Percentiles rank a stretch among this genome's conserved stretches.
phyloP scores from a whole-genome alignment of 2,888 invertebrate genomes.

The Chrysomela aeneicollis region DNA sequence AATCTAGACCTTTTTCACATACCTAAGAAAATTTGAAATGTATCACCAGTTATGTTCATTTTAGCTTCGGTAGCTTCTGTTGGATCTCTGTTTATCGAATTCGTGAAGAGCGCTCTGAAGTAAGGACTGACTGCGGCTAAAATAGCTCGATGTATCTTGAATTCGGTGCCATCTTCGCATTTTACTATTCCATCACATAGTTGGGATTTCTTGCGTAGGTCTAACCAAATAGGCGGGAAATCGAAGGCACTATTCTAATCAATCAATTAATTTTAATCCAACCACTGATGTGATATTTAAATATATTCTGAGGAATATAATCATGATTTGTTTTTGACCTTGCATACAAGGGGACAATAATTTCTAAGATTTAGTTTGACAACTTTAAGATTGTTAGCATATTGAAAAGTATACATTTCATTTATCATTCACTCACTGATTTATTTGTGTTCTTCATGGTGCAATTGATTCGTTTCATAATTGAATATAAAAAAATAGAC shows the following conservation, averaged over 20 bases:
- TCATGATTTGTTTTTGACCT: too few relatives aligned
- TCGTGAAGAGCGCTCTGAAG: slow-evolving; percentile 75
- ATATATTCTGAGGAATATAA: too few relatives aligned
- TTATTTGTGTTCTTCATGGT: too few relatives aligned
- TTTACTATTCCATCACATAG: slow-evolving; percentile 76
- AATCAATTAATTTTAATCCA: slow-evolving; percentile 1
- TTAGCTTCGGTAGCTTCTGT: slow-evolving; percentile 69
- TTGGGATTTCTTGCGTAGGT: slow-evolving; percentile 70
- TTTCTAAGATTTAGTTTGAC: too few relatives aligned
- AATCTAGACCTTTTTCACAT: background rate
- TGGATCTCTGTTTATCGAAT: slow-evolving; percentile 69
- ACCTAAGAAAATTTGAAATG: slow-evolving; percentile 70
- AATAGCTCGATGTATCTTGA: slow-evolving; percentile 74
- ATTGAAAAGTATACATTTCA: too few relatives aligned
- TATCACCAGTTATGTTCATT: slow-evolving; percentile 67
- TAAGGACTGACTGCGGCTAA: slow-evolving; percentile 77
- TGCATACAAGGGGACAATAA: too few relatives aligned
- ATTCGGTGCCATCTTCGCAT: slow-evolving; percentile 69
- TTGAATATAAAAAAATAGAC: too few relatives aligned
- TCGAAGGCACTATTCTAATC: slow-evolving; percentile 64
- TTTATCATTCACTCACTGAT: too few relatives aligned
- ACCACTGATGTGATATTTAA: too few relatives aligned
- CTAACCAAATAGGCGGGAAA: slow-evolving; percentile 74
- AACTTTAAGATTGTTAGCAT: too few relatives aligned
- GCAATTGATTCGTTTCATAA: too few relatives aligned